Percentiles rank a stretch among this genome's conserved stretches.
phyloP scores from a whole-genome alignment of 2,797 vertebrate species.

The Gallinago stenura region DNA sequence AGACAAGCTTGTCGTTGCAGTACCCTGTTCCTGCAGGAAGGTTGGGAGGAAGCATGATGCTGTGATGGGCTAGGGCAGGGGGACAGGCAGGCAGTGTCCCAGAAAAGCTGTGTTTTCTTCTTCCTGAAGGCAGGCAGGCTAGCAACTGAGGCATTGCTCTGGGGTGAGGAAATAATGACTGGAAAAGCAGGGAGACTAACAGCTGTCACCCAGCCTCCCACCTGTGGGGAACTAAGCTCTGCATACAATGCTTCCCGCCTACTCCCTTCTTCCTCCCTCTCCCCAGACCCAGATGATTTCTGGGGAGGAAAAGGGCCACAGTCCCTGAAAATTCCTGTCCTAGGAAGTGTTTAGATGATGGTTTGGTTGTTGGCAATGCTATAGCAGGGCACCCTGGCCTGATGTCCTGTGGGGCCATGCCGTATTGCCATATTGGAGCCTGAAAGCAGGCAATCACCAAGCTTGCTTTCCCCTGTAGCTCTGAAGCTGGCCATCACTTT shows the following conservation, averaged over 20 bases:
- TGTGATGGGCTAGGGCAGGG: fast-evolving
- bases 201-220: not conserved
- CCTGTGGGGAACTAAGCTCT: not conserved
- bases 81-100: not conserved
- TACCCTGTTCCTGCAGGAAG: not conserved
- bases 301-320: not conserved
- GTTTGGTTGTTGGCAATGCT: not conserved
- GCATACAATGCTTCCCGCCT: fast-evolving
- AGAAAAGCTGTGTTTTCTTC: not conserved
- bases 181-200: not conserved
- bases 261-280: not conserved
- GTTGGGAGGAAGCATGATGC: not conserved
- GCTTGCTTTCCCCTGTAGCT: not conserved
- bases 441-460: not conserved
- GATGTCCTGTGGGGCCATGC: not conserved
- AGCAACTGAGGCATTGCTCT: not conserved
- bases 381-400: not conserved
- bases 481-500: not conserved
- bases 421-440: not conserved
- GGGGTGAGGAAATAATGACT: not conserved
- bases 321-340: not conserved
- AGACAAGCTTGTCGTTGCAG: not conserved
- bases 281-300: not conserved
- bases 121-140: not conserved
- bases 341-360: not conserved